Evolutionary conservation across 2,797 vertebrate species (phyloP).

Genomic region (Leucoraja ocellata): DNA sequence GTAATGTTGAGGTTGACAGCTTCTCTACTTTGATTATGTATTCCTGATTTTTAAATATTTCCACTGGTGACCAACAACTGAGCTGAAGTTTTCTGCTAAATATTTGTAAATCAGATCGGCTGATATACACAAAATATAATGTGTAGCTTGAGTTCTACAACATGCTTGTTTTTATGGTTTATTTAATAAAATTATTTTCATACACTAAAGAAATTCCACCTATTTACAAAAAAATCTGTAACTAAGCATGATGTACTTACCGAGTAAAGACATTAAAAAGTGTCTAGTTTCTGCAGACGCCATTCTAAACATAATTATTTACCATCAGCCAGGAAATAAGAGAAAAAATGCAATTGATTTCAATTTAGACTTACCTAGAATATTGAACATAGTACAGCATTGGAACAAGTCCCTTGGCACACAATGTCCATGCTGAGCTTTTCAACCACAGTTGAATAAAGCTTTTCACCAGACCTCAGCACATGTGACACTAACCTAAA

Average conservation of each 20-base stretch:
- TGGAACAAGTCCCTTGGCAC: too few species aligned
- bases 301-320: background rate
- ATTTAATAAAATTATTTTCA: slow-evolving; percentile 72
- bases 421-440: too few species aligned
- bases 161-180: slow-evolving; percentile 67
- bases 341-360: background rate
- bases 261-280: background rate
- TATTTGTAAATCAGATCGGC: slow-evolving; percentile 74
- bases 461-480: too few species aligned
- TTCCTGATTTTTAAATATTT: slow-evolving; percentile 71
- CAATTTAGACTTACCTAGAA: background rate
- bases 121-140: slow-evolving; percentile 75
- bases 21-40: slow-evolving; percentile 70
- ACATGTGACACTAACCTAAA: too few species aligned
- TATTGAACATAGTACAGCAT: too few species aligned
- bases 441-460: too few species aligned
- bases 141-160: slow-evolving; percentile 74
- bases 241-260: background rate
- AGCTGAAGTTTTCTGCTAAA: slow-evolving; percentile 78
- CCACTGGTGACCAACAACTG: slow-evolving; percentile 67
- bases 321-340: background rate
- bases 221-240: background rate
- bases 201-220: slow-evolving; percentile 54
- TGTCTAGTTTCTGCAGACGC: background rate
- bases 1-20: slow-evolving; percentile 70